Evolutionary conservation across 53 echinoderm and acorn worm genomes (phyloP), one percentile per base, ranked within the genome.

Genomic region (Hippasteria phrygiana): DNA sequence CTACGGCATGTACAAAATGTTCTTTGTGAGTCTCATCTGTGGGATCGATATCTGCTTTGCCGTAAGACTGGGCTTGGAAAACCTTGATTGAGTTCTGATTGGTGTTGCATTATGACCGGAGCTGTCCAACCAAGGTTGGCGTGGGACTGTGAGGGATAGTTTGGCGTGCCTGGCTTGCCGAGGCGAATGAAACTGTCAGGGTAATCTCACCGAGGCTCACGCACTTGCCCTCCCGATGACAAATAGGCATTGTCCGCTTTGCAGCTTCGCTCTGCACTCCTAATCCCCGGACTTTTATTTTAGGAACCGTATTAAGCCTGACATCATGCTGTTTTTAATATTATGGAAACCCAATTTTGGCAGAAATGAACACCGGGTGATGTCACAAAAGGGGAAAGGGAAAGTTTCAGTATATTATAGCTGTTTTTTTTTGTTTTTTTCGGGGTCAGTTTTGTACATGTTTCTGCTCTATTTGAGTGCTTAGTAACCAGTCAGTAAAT

Each of bases 201-300:
- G 14, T 67, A 67, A 67, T 67, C 67, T 1, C 67, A 5, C 55
- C 5, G 33, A 48, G 16, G 62, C 40, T 62, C 17, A 26, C 26
- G 26, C 62, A 78, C 78, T 78, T 78, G 78, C 62, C 39, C 36
- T 3, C 3, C 78, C 24, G 78, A 62, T 78, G 78, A 78, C 78
- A 78, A 33, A 78, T 37, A 2, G 62, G 78, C 62, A 59, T 78
- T 78, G 78, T 78, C 39, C 78, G 41, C 4, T 8, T 29, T 17
- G 18, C 14, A 4, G 54, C 34, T 37, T 17, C 48, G 20, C 38
- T 17, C 54, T 35, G 78, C 55, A n/a, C 22, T 4, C 26, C 40
- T 13, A 28, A 34, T 66, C 35, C 32, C 1, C 67, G 20, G 11
- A 11, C 46, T 11, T 45, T n/a, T n/a, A n/a, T n/a, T n/a, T n/a